phyloP scores from a whole-genome alignment of 2,113 vertebrate species.

The Suricata suricatta region DNA sequence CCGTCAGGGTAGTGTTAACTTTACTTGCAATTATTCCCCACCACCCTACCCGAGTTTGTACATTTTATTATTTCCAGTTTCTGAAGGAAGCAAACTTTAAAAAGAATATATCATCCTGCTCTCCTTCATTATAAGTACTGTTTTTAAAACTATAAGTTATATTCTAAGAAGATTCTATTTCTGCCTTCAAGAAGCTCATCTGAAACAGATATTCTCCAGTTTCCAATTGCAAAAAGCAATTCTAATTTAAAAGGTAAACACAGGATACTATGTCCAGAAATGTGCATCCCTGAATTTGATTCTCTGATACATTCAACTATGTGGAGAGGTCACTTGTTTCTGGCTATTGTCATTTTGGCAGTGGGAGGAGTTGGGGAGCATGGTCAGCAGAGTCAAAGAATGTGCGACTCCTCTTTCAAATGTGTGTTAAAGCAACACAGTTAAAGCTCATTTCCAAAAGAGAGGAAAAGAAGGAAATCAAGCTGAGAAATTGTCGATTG shows the following conservation, averaged over 20 bases:
- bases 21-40: background rate
- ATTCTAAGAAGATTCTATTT: background rate
- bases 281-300: background rate
- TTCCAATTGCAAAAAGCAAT: background rate
- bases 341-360: background rate
- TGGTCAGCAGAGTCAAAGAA: background rate
- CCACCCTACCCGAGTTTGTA: background rate
- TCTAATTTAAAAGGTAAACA: constrained; percentile 19
- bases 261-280: background rate
- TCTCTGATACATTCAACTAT: background rate
- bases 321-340: background rate
- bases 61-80: background rate
- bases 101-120: background rate
- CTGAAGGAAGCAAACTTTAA: background rate
- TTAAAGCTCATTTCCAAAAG: constrained; percentile 24
- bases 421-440: background rate
- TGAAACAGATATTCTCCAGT: constrained; percentile 15
- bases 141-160: background rate
- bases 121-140: background rate
- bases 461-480: background rate
- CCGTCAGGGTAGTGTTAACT: background rate
- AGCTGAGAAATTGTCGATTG: background rate
- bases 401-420: background rate
- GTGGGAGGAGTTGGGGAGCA: background rate
- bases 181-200: constrained; percentile 1